phyloP scores from a whole-genome alignment of 2,888 invertebrate species.

The Ommatoiulus sabulosus region DNA sequence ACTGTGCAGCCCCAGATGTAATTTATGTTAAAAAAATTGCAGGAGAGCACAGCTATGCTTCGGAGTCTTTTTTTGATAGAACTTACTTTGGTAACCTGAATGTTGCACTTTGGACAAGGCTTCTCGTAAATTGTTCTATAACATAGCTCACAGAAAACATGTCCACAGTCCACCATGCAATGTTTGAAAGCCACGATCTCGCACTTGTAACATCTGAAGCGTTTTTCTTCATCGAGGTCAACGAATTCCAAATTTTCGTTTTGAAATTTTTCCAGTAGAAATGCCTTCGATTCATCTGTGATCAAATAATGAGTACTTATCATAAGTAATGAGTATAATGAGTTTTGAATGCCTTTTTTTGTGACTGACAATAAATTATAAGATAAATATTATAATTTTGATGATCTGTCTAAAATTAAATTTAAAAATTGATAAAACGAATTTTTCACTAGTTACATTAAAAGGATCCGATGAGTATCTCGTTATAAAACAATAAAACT shows the following conservation, averaged over 20 bases:
- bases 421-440: too few species aligned
- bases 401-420: too few species aligned
- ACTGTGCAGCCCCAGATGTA: too few species aligned
- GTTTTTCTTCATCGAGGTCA: not conserved
- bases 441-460: too few species aligned
- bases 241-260: not conserved
- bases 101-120: not conserved
- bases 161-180: not conserved
- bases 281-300: not conserved
- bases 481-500: too few species aligned
- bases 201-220: not conserved
- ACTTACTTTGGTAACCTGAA: not conserved
- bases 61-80: not conserved
- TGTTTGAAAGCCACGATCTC: not conserved
- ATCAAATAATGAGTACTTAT: not conserved
- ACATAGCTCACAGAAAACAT: not conserved
- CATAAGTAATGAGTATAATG: too few species aligned
- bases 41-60: too few species aligned
- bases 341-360: not conserved
- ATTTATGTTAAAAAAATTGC: too few species aligned
- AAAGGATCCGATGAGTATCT: too few species aligned
- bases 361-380: not conserved
- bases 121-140: not conserved
- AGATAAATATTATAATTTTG: not conserved
- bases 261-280: not conserved